phyloP scores from a whole-genome alignment of 2,888 invertebrate species.

The Lottia scabra region DNA sequence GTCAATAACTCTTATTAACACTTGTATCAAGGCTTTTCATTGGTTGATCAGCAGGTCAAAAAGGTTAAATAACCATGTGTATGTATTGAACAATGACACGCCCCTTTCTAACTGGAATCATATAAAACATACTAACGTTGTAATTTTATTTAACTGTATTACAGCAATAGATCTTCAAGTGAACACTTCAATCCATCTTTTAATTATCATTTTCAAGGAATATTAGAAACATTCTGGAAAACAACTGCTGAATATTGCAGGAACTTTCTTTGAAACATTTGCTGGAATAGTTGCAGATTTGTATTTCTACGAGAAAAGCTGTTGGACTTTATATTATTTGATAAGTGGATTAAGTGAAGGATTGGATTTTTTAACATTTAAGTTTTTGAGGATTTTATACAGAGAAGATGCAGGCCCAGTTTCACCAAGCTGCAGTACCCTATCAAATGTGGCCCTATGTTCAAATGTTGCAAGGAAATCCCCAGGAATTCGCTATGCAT shows the following conservation, averaged over 20 bases:
- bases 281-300: too few relatives aligned
- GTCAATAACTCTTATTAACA: not conserved
- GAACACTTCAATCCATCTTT: too few relatives aligned
- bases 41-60: not conserved
- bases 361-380: too few relatives aligned
- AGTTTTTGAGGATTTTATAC: not conserved
- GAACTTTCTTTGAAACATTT: too few relatives aligned
- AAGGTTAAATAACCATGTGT: constrained; percentile 1
- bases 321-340: too few relatives aligned
- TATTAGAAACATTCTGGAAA: too few relatives aligned
- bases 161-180: too few relatives aligned
- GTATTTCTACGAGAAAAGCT: too few relatives aligned
- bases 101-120: not conserved
- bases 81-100: not conserved
- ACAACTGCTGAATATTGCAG: too few relatives aligned
- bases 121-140: not conserved
- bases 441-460: constrained; percentile 37
- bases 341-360: too few relatives aligned
- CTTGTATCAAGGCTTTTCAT: not conserved
- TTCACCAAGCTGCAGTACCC: constrained; percentile 15
- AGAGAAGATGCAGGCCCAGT: constrained; percentile 25
- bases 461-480: constrained; percentile 32
- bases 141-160: too few relatives aligned
- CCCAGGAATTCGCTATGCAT: constrained; percentile 48
- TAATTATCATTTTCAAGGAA: too few relatives aligned